Evolutionary conservation across 1,140 invertebrate species (phyloP), one percentile per base, ranked within the genome.

Genomic region (Formica selysi): DNA sequence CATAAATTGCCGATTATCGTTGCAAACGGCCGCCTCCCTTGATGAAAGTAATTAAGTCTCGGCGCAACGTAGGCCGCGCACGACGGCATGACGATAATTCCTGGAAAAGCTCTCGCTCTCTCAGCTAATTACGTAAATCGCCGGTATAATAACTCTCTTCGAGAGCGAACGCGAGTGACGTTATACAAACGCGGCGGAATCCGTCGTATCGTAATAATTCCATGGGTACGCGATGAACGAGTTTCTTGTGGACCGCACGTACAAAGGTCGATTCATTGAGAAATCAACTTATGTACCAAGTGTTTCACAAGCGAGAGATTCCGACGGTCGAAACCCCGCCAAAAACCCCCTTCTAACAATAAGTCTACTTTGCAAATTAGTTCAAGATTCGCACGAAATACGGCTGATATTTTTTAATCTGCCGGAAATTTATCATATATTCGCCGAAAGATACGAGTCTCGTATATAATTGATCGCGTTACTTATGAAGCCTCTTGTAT

Each of bases 211-310:
- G 57, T 44, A 78, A 85, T 85, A 78, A 76, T 85, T 85, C 48
- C 22, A 74, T n/a, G 61, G 81, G 73, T 73, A 85, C 51, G 32
- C 84, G 64, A 86, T 86, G 84, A 86, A 80, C 84, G 62, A 80
- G 61, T 86, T 78, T 86, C 84, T 86, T 80, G 51, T 68, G 64
- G 62, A 10, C n/a, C 22, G 64, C 11, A 5, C 38, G 51, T 59
- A 86, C 84, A 86, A 80, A 86, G 74, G 84, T 86, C 84, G 76
- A 86, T 80, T 86, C 84, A 86, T 86, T 86, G 61, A 80, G 84
- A 80, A 86, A 86, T 86, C 76, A 67, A 38, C 29, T 68, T 19
- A 51, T 19, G 44, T 67, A 65, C 26, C 32, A 38, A 11, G 22
- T 26, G 79, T 73, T 73, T 10, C 68, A 74, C 65, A 26, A 36